Evolutionary conservation across 2,113 vertebrate genomes (phyloP).

Genomic region (Procapra przewalskii): DNA sequence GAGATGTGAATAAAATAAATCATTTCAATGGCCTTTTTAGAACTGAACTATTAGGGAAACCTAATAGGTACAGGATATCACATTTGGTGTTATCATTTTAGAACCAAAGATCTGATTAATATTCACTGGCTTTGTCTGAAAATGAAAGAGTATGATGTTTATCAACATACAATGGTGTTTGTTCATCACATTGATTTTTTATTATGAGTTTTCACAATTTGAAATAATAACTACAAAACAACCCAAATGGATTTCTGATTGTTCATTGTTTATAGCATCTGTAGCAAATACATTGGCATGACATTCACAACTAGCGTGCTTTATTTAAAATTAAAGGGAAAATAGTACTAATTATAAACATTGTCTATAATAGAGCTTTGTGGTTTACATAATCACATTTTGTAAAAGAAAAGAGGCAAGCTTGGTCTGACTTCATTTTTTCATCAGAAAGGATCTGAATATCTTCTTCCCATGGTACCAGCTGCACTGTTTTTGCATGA

Average conservation of each 20-base stretch:
- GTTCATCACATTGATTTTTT: slow-evolving; percentile 80
- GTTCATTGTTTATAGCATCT: slow-evolving; percentile 83
- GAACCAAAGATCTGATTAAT: slow-evolving; percentile 49
- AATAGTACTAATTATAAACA: slow-evolving; percentile 81
- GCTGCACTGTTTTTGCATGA: slow-evolving; percentile 79
- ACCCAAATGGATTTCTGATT: slow-evolving; percentile 81
- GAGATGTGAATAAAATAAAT: neutral
- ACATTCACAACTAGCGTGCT: slow-evolving; percentile 70
- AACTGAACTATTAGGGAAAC: slow-evolving; percentile 1
- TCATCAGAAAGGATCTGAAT: slow-evolving; percentile 77
- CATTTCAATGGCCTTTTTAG: neutral
- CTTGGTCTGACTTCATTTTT: slow-evolving; percentile 81
- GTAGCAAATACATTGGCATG: slow-evolving; percentile 79
- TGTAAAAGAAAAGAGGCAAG: slow-evolving; percentile 77
- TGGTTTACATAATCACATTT: slow-evolving; percentile 83
- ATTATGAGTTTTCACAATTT: slow-evolving; percentile 81
- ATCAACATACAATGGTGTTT: slow-evolving; percentile 80
- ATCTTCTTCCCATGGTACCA: slow-evolving; percentile 78
- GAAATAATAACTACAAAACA: slow-evolving; percentile 77
- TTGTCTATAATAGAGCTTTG: slow-evolving; percentile 82
- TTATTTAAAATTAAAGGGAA: slow-evolving; percentile 81
- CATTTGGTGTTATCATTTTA: slow-evolving; percentile 51
- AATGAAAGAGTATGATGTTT: slow-evolving; percentile 82
- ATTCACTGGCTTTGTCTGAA: slow-evolving; percentile 66
- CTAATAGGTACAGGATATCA: slow-evolving; percentile 38